Percentiles rank a stretch among this genome's conserved stretches.
Conservation (phyloP, 2,113 vertebrate species). For the Poeciliopsis prolifica region DNA sequence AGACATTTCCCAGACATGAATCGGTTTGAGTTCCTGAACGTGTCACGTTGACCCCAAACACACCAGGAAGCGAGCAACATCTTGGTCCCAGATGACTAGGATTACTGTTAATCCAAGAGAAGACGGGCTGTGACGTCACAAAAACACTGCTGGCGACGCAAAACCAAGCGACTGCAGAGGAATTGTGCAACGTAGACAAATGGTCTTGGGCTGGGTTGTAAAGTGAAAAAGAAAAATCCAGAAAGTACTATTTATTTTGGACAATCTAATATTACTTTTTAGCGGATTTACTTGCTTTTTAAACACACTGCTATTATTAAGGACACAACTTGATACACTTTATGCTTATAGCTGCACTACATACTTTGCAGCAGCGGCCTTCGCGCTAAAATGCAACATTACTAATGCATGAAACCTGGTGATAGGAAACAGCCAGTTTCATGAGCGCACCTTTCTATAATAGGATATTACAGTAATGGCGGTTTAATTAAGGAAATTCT, state of each 20-base stretch:
- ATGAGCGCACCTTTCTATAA: slow-evolving; percentile 6
- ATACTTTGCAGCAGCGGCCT: background rate
- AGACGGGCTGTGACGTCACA: background rate
- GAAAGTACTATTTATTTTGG: too few species aligned
- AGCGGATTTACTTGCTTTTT: background rate
- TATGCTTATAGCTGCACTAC: background rate
- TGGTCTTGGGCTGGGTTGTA: too few species aligned
- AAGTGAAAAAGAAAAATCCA: too few species aligned
- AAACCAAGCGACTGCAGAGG: background rate
- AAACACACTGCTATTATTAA: background rate
- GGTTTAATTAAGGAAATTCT: slow-evolving; percentile 58
- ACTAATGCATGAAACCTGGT: slow-evolving; percentile 39
- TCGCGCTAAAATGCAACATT: slow-evolving; percentile 3
- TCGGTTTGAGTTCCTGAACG: background rate
- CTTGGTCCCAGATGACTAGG: background rate
- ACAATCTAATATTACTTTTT: background rate
- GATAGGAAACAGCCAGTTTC: slow-evolving; percentile 49
- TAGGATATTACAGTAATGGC: slow-evolving; percentile 31
- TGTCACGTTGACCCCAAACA: background rate
- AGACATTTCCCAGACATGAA: too few species aligned
- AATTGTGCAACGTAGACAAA: background rate
- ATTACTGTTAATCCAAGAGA: background rate
- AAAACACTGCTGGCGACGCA: background rate
- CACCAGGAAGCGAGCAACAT: background rate
- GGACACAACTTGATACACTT: background rate